Conservation (phyloP, 2,888 invertebrate genomes). For the Ochropleura plecta region DNA sequence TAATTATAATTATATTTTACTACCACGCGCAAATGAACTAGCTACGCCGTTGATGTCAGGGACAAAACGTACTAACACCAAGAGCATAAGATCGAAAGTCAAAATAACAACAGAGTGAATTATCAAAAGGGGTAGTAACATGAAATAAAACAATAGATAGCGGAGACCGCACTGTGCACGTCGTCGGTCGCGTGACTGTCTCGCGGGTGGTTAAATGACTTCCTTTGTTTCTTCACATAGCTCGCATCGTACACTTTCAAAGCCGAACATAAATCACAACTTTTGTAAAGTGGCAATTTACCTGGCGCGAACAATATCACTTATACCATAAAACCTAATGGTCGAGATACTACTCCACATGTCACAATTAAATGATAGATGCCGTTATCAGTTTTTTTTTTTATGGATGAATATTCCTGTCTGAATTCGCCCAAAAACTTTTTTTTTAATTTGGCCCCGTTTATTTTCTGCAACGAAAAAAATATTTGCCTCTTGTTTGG, state of each 20-base stretch:
- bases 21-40: slow-evolving; percentile 56
- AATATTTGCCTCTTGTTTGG: too few relatives aligned
- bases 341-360: slow-evolving; percentile 50
- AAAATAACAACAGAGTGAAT: slow-evolving; percentile 64
- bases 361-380: slow-evolving; percentile 61
- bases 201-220: slow-evolving; percentile 84
- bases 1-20: slow-evolving; percentile 71
- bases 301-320: slow-evolving; percentile 68
- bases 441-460: too few relatives aligned
- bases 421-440: not conserved
- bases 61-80: slow-evolving; percentile 20
- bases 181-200: slow-evolving; percentile 85
- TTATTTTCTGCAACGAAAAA: too few relatives aligned
- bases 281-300: slow-evolving; percentile 76
- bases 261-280: slow-evolving; percentile 76
- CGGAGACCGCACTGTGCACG: slow-evolving; percentile 73
- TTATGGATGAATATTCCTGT: slow-evolving; percentile 1
- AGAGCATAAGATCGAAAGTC: slow-evolving; percentile 45
- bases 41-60: slow-evolving; percentile 38
- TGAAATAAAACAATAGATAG: slow-evolving; percentile 79
- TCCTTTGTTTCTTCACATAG: slow-evolving; percentile 86
- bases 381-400: slow-evolving; percentile 23
- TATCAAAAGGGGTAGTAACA: slow-evolving; percentile 68
- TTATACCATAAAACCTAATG: slow-evolving; percentile 62
- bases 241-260: slow-evolving; percentile 77